Percentiles rank a stretch among this genome's conserved stretches.
phyloP scores from a whole-genome alignment of 2,888 invertebrate genomes.

The Thereva unica region DNA sequence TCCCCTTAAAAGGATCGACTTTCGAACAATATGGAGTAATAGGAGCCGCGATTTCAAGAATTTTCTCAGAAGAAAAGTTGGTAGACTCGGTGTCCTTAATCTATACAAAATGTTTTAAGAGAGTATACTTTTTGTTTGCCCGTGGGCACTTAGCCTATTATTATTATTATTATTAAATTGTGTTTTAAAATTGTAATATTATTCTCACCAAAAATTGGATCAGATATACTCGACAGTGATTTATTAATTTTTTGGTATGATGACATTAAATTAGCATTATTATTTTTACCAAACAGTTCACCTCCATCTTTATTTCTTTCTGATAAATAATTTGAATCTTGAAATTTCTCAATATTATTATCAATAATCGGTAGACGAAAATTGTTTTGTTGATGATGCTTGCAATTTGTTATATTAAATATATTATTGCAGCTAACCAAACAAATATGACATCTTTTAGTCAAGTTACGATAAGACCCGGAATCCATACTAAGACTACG shows the following conservation, averaged over 20 bases:
- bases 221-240: constrained; percentile 46
- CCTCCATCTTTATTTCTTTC: constrained; percentile 24
- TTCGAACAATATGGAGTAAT: no score
- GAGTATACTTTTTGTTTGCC: no score
- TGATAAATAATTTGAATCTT: constrained; percentile 13
- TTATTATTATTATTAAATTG: no score
- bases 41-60: no score
- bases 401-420: constrained; percentile 50
- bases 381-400: constrained; percentile 45
- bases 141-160: no score
- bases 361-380: constrained; percentile 47
- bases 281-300: constrained; percentile 30
- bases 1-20: no score
- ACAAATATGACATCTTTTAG: constrained; percentile 57
- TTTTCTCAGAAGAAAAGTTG: no score
- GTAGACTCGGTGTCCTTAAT: no score
- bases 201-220: constrained; percentile 44
- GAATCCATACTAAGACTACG: constrained; percentile 58
- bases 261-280: constrained; percentile 38
- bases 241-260: constrained; percentile 46
- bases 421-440: constrained; percentile 58
- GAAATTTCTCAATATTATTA: constrained; percentile 15
- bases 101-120: no score
- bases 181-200: no score
- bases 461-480: constrained; percentile 49